phyloP scores from a whole-genome alignment of 2,888 invertebrate genomes.

The Xanthia togata region DNA sequence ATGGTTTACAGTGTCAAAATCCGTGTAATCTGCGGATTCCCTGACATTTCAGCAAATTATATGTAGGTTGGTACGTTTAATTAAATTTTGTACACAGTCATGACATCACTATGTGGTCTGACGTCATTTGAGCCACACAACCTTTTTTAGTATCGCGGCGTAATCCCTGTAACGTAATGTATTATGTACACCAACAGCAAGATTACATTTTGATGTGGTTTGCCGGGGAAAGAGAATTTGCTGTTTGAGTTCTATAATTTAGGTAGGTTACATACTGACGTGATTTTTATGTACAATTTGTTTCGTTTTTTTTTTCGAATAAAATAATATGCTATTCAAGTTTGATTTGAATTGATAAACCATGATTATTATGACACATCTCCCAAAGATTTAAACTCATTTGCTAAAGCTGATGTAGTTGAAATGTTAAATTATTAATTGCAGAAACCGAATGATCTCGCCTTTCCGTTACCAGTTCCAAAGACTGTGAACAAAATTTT shows the following conservation, averaged over 20 bases:
- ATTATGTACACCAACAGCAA: conserved; percentile 30
- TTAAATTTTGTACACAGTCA: conserved; percentile 72
- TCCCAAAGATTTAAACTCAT: background rate
- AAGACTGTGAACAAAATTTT: too few species aligned
- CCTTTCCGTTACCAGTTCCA: too few species aligned
- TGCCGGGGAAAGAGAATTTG: background rate
- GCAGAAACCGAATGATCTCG: too few species aligned
- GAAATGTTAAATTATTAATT: too few species aligned
- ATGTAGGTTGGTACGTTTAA: conserved; percentile 67
- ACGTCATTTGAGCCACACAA: conserved; percentile 66
- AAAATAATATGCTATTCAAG: too few species aligned
- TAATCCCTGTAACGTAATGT: conserved; percentile 44
- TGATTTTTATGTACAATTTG: background rate
- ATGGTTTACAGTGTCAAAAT: conserved; percentile 19
- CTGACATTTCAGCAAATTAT: conserved; percentile 55
- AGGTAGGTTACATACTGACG: background rate
- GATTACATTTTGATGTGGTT: conserved; percentile 54
- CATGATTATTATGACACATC: background rate
- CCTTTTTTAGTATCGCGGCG: conserved; percentile 61
- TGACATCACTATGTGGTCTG: conserved; percentile 53
- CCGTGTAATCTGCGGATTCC: conserved; percentile 38
- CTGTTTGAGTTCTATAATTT: background rate
- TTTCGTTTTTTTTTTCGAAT: too few species aligned
- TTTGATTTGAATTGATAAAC: background rate
- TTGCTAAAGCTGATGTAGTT: too few species aligned